These are phyloP conservation scores for Speoplatyrhinus poulsoni DNA, from an alignment of 2,113 vertebrate genomes.

Conservation along the genomic window DNA sequence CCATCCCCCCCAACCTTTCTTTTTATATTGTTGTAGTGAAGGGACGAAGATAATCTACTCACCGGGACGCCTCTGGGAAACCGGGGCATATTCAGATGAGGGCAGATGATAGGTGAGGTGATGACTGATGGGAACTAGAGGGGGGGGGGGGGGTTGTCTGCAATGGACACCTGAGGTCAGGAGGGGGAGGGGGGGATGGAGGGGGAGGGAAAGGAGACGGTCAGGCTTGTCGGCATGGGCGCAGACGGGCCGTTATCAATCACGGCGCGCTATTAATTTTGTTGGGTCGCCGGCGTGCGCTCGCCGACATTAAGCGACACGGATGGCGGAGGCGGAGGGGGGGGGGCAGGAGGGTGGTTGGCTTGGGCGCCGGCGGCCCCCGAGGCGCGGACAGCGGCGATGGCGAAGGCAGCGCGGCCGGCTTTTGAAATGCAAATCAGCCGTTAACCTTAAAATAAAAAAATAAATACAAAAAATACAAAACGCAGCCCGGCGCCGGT, in stretches of 20 bases:
- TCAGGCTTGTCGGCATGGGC: slow-evolving; percentile 27
- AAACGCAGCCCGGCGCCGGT: slow-evolving; percentile 20
- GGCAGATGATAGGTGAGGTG: neutral
- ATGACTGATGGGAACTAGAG: slow-evolving; percentile 28
- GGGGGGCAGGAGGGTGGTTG: neutral
- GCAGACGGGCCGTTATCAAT: slow-evolving; percentile 72
- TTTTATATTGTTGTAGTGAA: slow-evolving; percentile 3
- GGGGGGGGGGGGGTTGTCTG: neutral
- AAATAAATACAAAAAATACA: too few relatives aligned
- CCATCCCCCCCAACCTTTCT: neutral
- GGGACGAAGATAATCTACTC: slow-evolving; percentile 9
- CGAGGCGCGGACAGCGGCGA: slow-evolving; percentile 31
- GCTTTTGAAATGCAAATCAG: slow-evolving; percentile 82
- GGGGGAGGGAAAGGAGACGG: slow-evolving; percentile 41
- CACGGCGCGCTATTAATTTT: slow-evolving; percentile 77
- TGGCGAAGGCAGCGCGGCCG: slow-evolving; percentile 45
- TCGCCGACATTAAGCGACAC: slow-evolving; percentile 79
- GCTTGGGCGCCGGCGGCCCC: slow-evolving; percentile 17
- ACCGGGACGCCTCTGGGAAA: neutral
- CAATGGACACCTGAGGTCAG: slow-evolving; percentile 26
- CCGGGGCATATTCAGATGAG: slow-evolving; percentile 21
- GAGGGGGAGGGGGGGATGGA: slow-evolving; percentile 13
- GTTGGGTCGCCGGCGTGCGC: slow-evolving; percentile 63
- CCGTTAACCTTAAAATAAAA: slow-evolving; percentile 80
- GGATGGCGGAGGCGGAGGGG: slow-evolving; percentile 7